Base-by-base conservation (phyloP, 2,797 vertebrate species). In the Decapterus maruadsi region DNA sequence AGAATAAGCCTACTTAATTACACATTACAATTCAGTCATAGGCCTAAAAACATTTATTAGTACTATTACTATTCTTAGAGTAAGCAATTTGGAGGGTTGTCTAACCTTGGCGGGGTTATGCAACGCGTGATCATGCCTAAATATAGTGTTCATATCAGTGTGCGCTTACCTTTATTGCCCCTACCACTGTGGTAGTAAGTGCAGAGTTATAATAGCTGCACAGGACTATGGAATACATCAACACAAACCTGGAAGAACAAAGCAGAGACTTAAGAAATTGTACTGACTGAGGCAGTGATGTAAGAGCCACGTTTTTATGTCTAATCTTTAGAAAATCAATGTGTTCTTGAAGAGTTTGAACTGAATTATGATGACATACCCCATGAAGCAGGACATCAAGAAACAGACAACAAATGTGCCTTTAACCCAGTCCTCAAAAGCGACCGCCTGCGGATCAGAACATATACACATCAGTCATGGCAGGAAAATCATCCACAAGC, bases 151-250 rank as follows among this genome's bases (percentile, higher is more conserved):
- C 4, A 53, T 20, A 69, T 76, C 43, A 67, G 22, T 40, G 6
- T 7, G 34, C 65, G 64, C 90, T 93, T 90, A 97, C 97, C 95
- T 99, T 99, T 87, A 97, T 92, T 50, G 97, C 96, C 20, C 97
- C 97, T 16, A 98, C 95, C 13, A 99, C 96, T 1, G 96, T 94
- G 0, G 97, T 98, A 0, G 97, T 98, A 16, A 99, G 95, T 0
- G 97, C 97, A 3, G 97, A 98, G 93, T 98, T 98, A 85, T 98
- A 97, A 82, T 97, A 93, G 86, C 96, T 98, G 92, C 98, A 99
- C 54, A 98, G 92, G 43, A 97, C 93, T 19, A 96, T 97, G 63
- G 97, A 96, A 88, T 96, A 98, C 95, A 98, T 97, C 91, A 99
- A 75, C 29, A 99, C 92, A 85, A 98, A 98, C 89, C 97, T 98